These are phyloP conservation scores for Tachysurus fulvidraco DNA, from an alignment of 2,113 vertebrate species.

Conservation along the genomic window DNA sequence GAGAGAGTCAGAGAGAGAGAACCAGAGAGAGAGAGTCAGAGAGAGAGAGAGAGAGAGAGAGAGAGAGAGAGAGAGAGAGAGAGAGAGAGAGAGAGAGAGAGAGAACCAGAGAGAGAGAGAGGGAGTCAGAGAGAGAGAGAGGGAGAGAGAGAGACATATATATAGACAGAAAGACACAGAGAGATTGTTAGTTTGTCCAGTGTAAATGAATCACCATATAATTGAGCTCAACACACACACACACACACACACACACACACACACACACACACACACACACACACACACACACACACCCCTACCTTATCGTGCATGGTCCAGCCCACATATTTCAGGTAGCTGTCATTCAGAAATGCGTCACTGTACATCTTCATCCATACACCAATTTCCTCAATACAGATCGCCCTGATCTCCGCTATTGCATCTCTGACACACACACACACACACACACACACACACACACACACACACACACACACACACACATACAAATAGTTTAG, in stretches of 20 bases:
- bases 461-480: slow-evolving; percentile 34
- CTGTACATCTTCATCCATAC: slow-evolving; percentile 99
- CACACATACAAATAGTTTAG: neutral
- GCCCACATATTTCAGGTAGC: slow-evolving; percentile 98
- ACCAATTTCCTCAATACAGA: slow-evolving; percentile 98
- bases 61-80: too few species aligned
- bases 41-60: too few species aligned
- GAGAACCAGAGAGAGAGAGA: too few species aligned
- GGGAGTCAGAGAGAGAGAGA: too few species aligned
- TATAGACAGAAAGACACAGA: neutral
- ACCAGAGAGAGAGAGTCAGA: neutral
- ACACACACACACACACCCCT: slow-evolving; percentile 38
- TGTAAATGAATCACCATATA: neutral
- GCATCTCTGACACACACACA: slow-evolving; percentile 80
- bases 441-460: slow-evolving; percentile 10
- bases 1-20: neutral
- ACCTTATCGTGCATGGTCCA: slow-evolving; percentile 99
- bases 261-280: neutral
- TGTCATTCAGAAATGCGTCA: slow-evolving; percentile 98
- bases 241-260: too few species aligned
- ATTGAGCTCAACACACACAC: too few species aligned
- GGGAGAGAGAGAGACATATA: neutral
- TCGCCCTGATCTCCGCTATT: slow-evolving; percentile 97
- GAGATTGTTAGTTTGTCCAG: neutral
- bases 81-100: too few species aligned